Percentiles rank a stretch among this genome's conserved stretches.
phyloP scores from a whole-genome alignment of 2,888 invertebrate genomes.

The Metallyticus violacea region DNA sequence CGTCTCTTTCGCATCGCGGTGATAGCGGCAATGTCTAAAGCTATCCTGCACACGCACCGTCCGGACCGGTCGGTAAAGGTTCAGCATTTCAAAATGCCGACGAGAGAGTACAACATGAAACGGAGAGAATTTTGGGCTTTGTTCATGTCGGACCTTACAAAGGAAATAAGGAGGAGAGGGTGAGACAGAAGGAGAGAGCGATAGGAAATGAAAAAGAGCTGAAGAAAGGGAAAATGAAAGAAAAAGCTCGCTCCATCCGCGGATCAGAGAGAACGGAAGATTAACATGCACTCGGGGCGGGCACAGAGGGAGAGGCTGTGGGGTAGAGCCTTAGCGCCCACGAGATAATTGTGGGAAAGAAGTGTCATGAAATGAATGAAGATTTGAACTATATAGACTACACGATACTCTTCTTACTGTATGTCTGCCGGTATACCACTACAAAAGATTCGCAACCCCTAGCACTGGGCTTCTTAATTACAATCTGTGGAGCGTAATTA shows the following conservation, averaged over 20 bases:
- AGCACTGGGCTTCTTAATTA: conserved; percentile 22
- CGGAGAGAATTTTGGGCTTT: conserved; percentile 26
- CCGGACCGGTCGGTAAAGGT: background rate
- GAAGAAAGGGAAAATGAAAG: background rate
- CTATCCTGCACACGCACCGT: background rate
- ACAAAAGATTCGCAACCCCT: background rate
- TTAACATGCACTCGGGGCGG: conserved; percentile 21
- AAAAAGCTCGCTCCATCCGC: background rate
- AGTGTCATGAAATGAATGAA: conserved; percentile 17
- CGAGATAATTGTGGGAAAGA: conserved; percentile 22
- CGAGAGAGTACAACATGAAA: conserved; percentile 25
- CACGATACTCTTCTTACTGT: background rate
- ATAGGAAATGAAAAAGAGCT: background rate
- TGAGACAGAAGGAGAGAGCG: background rate
- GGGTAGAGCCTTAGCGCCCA: background rate
- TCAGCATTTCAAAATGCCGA: conserved; percentile 26
- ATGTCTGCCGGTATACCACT: background rate
- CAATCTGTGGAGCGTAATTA: conserved; percentile 24
- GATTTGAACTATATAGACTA: background rate
- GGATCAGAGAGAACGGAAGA: conserved; percentile 2
- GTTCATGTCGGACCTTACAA: conserved; percentile 25
- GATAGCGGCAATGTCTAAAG: background rate
- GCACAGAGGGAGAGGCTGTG: background rate
- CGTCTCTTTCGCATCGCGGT: background rate
- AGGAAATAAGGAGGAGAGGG: conserved; percentile 10